Conservation (phyloP, 2,797 vertebrate species). For the Meriones psammophilus region DNA sequence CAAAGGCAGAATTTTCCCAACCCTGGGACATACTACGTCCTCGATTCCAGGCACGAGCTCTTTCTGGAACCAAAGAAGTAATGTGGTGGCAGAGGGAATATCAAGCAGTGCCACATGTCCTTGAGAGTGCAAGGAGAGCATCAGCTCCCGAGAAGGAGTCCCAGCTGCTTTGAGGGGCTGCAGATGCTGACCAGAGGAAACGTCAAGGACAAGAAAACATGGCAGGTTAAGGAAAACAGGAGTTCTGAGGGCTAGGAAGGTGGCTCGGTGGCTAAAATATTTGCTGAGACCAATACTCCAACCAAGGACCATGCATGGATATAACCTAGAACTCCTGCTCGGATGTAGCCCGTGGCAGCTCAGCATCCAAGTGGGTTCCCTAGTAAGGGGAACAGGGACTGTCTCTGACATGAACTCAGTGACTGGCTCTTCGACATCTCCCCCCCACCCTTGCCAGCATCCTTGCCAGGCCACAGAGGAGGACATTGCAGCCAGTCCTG, state of each 20-base stretch:
- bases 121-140: neutral
- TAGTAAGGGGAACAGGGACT: no score
- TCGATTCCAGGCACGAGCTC: neutral
- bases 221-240: neutral
- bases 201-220: neutral
- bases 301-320: no score
- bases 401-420: no score
- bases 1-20: neutral
- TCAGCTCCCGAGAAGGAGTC: neutral
- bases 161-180: neutral
- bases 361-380: no score
- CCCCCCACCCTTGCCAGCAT: no score
- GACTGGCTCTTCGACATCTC: no score
- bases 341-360: no score
- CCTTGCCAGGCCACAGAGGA: no score
- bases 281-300: neutral
- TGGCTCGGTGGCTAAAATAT: neutral
- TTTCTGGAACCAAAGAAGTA: neutral
- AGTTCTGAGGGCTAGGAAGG: neutral
- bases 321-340: no score
- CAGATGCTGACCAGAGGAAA: neutral
- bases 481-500: no score
- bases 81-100: neutral
- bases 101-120: no score
- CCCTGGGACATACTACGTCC: neutral